Percentiles rank a stretch among this genome's conserved stretches.
Conservation (phyloP, 1,140 invertebrate genomes). For the Phocides pigmalion region DNA sequence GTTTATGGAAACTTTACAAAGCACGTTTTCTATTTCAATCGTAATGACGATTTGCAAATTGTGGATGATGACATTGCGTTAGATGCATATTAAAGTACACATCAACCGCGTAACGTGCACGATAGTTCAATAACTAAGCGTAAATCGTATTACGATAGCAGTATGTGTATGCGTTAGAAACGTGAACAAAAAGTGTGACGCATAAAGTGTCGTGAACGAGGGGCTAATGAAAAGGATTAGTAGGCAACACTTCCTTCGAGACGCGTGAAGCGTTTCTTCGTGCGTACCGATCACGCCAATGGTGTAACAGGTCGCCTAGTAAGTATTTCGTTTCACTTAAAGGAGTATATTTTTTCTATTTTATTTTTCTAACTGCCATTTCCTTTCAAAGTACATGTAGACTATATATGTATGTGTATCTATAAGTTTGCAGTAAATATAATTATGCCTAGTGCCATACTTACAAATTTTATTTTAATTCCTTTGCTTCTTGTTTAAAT, state of each 20-base stretch:
- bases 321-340: conserved; percentile 1
- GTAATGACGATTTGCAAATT: too few relatives aligned
- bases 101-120: neutral
- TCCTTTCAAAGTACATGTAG: too few relatives aligned
- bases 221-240: conserved; percentile 23
- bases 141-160: conserved; percentile 10
- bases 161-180: conserved; percentile 8
- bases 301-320: conserved; percentile 33
- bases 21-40: too few relatives aligned
- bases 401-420: too few relatives aligned
- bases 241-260: conserved; percentile 45
- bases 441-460: too few relatives aligned
- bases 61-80: too few relatives aligned
- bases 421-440: too few relatives aligned
- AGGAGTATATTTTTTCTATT: neutral
- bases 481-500: too few relatives aligned
- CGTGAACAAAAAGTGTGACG: conserved; percentile 18
- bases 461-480: too few relatives aligned
- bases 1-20: too few relatives aligned
- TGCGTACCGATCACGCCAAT: conserved; percentile 51
- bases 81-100: neutral
- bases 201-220: conserved; percentile 24
- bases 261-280: conserved; percentile 44
- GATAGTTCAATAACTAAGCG: neutral
- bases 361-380: too few relatives aligned